Base-by-base conservation (phyloP, 1,140 invertebrate species). In the Drosophila sechellia region DNA sequence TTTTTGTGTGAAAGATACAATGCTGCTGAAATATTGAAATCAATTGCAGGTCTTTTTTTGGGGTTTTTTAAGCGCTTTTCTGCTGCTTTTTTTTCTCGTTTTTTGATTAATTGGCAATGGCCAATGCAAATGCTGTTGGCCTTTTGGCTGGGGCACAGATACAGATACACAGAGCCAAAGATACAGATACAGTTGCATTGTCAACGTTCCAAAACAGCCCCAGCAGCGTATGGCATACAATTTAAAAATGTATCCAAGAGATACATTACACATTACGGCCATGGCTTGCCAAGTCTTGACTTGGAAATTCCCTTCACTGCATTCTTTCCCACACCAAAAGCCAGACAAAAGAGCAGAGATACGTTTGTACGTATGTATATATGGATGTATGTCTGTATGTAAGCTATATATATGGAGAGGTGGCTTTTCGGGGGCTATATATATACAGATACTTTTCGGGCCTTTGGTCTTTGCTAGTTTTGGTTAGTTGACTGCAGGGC, bases 281-380 rank as follows among this genome's bases (percentile, higher is more conserved):
- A 60, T 81, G 69, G 78, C 78, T 78, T 85, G 81, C 81, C 81
- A 85, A 85, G 81, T 86, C 81, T 85, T 77, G 64, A 61, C 75
- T 77, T 86, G 81, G 81, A 86, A 86, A 86, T 86, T 86, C 81
- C 81, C 81, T 86, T 86, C 83, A 86, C 77, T 85, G 81, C 81
- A 86, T 86, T 86, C 83, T 86, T 86, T 86, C 78, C 81, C 81
- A 86, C 81, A 86, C 78, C 77, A 68, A n/a, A n/a, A 58, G 66
- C 52, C 54, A 75, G 60, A 75, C 63, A 79, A 70, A 48, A 70
- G 49, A 58, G 50, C 61, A 43, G 35, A 50, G 31, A 52, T 10
- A 43, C 74, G 15, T 56, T 39, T 0, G 1, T 15, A 59, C 17
- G 15, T n/a, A 12, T 3, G 12, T 49, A 13, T 4, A 25, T 35